These are phyloP conservation scores for Ammodytes dubius DNA, from an alignment of 2,113 vertebrate species.

Conservation along the genomic window DNA sequence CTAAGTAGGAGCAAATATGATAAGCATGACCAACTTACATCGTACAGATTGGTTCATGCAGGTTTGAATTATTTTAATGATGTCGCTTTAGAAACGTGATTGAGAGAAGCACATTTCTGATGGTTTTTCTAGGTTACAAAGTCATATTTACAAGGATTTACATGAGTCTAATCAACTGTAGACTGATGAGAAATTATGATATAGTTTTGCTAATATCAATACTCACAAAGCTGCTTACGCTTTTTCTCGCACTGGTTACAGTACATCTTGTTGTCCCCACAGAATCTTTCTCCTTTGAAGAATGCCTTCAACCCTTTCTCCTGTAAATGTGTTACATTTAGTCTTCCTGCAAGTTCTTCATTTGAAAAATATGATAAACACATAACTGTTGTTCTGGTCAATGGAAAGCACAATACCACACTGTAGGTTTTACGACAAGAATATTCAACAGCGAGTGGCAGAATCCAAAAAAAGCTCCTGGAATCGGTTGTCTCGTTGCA, in stretches of 20 bases:
- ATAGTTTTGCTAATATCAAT: neutral
- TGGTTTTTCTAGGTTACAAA: neutral
- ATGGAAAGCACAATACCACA: conserved; percentile 58
- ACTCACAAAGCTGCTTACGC: conserved; percentile 71
- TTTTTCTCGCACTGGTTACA: conserved; percentile 68
- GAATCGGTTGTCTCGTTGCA: conserved; percentile 5
- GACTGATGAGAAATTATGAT: neutral
- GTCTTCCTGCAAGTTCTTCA: neutral
- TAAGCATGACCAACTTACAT: no score
- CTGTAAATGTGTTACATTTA: conserved; percentile 28
- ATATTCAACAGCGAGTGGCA: conserved; percentile 66
- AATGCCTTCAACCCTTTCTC: conserved; percentile 48
- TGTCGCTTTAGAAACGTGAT: neutral
- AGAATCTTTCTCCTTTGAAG: conserved; percentile 53
- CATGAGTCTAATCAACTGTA: neutral
- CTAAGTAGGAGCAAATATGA: no score
- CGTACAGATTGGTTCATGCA: no score
- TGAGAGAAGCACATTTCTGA: no score
- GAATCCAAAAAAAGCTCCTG: conserved; percentile 59
- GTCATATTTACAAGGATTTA: neutral
- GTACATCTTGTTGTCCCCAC: conserved; percentile 73
- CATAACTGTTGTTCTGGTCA: rapidly evolving
- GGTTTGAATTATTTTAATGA: no score
- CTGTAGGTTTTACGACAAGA: conserved; percentile 11
- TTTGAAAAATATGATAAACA: neutral